These are phyloP conservation scores for Hypselothyrea guttata DNA, from an alignment of 2,888 invertebrate genomes.

Conservation along the genomic window DNA sequence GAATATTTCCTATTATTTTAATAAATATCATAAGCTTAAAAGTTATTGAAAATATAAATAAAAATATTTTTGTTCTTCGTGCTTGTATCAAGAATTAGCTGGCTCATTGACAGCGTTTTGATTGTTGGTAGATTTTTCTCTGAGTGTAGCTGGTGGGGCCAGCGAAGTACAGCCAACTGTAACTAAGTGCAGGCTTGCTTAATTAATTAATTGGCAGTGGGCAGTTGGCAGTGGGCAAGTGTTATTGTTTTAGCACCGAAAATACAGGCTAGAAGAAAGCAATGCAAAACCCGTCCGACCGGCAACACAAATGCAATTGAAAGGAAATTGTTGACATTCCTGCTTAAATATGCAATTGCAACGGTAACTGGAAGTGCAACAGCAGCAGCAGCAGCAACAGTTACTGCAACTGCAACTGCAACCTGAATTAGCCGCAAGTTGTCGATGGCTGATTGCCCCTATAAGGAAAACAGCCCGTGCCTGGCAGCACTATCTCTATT, in stretches of 20 bases:
- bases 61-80: no score
- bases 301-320: constrained; percentile 50
- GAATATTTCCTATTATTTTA: no score
- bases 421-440: constrained; percentile 65
- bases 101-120: no score
- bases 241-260: constrained; percentile 4
- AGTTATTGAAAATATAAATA: no score
- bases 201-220: constrained; percentile 64
- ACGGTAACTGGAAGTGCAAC: constrained; percentile 69
- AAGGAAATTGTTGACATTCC: constrained; percentile 77
- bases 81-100: no score
- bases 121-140: neutral
- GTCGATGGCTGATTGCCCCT: constrained; percentile 77
- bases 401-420: constrained; percentile 34
- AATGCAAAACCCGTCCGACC: constrained; percentile 47
- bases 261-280: neutral
- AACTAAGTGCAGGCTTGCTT: constrained; percentile 25
- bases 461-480: constrained; percentile 67
- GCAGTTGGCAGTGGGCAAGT: no score
- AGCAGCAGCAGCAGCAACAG: constrained; percentile 39
- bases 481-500: constrained; percentile 70
- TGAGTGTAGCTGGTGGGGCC: constrained; percentile 3
- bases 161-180: neutral
- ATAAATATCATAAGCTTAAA: no score
- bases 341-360: constrained; percentile 69